Conservation (phyloP, 1,140 invertebrate species). For the Drosophila tropicalis region DNA sequence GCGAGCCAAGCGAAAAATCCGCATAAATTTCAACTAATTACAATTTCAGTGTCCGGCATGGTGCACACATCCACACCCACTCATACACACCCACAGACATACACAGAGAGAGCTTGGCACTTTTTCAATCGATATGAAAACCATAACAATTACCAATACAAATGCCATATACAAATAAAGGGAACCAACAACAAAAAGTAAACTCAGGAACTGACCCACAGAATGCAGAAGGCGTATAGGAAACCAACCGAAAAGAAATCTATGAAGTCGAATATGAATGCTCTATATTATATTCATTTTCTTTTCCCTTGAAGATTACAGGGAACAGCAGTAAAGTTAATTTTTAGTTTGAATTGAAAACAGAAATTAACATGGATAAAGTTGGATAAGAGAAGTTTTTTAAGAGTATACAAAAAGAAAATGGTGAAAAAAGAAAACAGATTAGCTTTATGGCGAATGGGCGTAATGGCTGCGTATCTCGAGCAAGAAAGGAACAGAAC, state of each 20-base stretch:
- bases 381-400: no score
- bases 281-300: neutral
- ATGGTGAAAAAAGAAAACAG: constrained; percentile 29
- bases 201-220: constrained; percentile 9
- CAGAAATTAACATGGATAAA: no score
- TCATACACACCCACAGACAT: constrained; percentile 12
- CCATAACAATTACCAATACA: constrained; percentile 73
- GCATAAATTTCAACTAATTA: constrained; percentile 80
- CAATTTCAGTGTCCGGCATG: constrained; percentile 71
- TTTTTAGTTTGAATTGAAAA: no score
- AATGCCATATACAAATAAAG: constrained; percentile 36
- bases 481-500: constrained; percentile 22
- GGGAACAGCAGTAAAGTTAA: no score
- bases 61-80: constrained; percentile 23
- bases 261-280: neutral
- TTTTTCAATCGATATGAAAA: constrained; percentile 61
- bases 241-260: neutral
- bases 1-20: constrained; percentile 41
- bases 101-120: neutral
- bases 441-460: constrained; percentile 62
- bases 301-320: no score
- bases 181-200: constrained; percentile 3
- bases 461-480: constrained; percentile 57
- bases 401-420: constrained; percentile 21
- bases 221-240: constrained; percentile 8